Evolutionary conservation across 2,888 invertebrate species (phyloP).

Genomic region (Dasysyrphus albostriatus): DNA sequence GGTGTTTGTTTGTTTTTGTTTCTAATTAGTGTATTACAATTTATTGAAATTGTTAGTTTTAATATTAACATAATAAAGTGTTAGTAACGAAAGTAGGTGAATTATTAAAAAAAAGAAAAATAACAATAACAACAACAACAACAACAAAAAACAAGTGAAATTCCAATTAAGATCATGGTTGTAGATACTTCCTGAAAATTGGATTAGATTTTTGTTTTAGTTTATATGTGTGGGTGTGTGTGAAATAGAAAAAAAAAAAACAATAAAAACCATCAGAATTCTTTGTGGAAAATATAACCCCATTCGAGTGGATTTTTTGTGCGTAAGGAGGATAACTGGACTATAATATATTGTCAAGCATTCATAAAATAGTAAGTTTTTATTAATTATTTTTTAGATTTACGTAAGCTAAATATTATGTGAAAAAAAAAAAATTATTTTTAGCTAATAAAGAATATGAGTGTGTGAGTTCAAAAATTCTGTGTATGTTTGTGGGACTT

Average conservation of each 20-base stretch:
- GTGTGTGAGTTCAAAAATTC: no score
- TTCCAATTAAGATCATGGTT: slow-evolving; percentile 30
- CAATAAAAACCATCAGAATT: slow-evolving; percentile 30
- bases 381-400: neutral
- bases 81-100: slow-evolving; percentile 9
- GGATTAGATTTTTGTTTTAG: slow-evolving; percentile 8
- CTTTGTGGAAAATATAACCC: slow-evolving; percentile 4
- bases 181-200: slow-evolving; percentile 42
- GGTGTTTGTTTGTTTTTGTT: slow-evolving; percentile 32
- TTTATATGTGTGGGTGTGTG: neutral
- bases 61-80: slow-evolving; percentile 5
- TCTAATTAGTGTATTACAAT: slow-evolving; percentile 30
- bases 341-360: slow-evolving; percentile 44
- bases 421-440: no score
- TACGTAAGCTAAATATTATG: no score
- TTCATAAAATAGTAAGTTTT: slow-evolving; percentile 52
- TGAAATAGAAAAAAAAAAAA: slow-evolving; percentile 24
- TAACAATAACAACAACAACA: no score
- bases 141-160: slow-evolving; percentile 28
- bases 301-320: slow-evolving; percentile 26
- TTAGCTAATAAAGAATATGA: no score
- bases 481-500: no score
- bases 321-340: slow-evolving; percentile 39
- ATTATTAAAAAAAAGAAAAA: slow-evolving; percentile 8
- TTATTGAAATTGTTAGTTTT: slow-evolving; percentile 25